A percentile compares a stretch with the other conserved stretches of the same genome.
Conservation (phyloP, 2,113 vertebrate species). For the Rousettus leschenaultii region DNA sequence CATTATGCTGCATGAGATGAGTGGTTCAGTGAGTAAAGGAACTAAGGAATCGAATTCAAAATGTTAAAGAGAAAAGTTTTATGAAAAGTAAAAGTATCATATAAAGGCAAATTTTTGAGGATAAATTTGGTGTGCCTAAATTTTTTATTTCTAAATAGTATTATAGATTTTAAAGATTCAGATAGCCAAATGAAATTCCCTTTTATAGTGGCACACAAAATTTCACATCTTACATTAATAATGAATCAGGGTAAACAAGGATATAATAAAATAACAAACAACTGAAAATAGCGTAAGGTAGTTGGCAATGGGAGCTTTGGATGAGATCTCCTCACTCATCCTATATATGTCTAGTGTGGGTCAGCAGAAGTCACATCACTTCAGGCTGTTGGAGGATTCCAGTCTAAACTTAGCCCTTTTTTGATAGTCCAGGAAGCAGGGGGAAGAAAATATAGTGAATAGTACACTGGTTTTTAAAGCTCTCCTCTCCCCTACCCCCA, state of each 20-base stretch:
- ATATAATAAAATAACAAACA: not conserved
- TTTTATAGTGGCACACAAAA: not conserved
- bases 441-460: not conserved
- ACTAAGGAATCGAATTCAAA: not conserved
- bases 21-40: not conserved
- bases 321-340: not conserved
- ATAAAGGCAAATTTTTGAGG: not conserved
- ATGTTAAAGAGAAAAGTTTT: not conserved
- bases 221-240: not conserved
- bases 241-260: not conserved
- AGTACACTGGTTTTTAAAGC: not conserved
- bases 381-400: not conserved
- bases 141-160: conserved; percentile 20
- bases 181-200: not conserved
- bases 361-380: conserved; percentile 1
- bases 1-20: not conserved
- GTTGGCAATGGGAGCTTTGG: not conserved
- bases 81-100: not conserved
- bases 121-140: not conserved
- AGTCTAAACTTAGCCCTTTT: not conserved
- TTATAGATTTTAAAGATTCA: not conserved
- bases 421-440: not conserved
- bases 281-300: not conserved
- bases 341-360: not conserved
- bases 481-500: not conserved